Conservation (phyloP, 1,140 invertebrate species). For the Tachypleus tridentatus region DNA sequence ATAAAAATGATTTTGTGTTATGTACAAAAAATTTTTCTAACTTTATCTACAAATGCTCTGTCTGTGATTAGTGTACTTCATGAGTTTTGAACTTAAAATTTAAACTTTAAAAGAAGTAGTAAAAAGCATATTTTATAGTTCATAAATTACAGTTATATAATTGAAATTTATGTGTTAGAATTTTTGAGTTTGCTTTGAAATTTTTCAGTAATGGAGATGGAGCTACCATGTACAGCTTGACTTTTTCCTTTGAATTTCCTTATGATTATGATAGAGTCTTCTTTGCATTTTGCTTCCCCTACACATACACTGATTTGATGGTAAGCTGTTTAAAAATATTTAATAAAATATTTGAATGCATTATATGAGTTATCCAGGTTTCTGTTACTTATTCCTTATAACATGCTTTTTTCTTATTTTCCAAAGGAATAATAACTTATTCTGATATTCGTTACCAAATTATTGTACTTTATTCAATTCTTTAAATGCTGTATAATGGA, state of each 20-base stretch:
- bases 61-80: no score
- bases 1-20: no score
- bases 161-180: no score
- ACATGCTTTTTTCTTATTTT: neutral
- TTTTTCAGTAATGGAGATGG: neutral
- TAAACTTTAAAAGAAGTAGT: neutral
- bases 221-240: slow-evolving; percentile 56
- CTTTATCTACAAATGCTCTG: no score
- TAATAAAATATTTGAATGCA: neutral
- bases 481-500: no score
- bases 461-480: slow-evolving; percentile 8
- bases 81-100: slow-evolving; percentile 51
- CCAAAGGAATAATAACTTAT: slow-evolving; percentile 6
- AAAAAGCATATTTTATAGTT: neutral
- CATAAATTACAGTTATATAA: neutral
- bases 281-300: slow-evolving; percentile 92
- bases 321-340: slow-evolving; percentile 32
- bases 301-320: slow-evolving; percentile 74
- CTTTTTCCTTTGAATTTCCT: slow-evolving; percentile 81
- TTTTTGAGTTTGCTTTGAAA: no score
- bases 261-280: slow-evolving; percentile 84
- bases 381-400: neutral
- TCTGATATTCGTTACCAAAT: neutral
- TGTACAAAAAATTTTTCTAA: no score
- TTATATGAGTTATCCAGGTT: no score